phyloP scores from a whole-genome alignment of 2,797 vertebrate species.

The Acanthurus leucopareius region DNA sequence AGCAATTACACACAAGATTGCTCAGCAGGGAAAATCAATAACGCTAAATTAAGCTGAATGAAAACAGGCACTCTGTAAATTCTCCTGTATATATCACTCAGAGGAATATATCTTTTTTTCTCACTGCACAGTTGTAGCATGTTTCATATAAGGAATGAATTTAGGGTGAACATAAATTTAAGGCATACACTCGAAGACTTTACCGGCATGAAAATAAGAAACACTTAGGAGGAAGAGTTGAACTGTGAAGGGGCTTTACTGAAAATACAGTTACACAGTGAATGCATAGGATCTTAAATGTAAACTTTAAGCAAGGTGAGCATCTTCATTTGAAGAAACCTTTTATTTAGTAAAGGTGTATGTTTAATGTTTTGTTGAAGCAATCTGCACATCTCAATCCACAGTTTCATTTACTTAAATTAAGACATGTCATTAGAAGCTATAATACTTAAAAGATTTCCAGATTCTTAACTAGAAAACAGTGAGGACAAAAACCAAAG shows the following conservation, averaged over 20 bases:
- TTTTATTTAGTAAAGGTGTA: too few species aligned
- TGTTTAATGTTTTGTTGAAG: too few species aligned
- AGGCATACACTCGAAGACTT: neutral
- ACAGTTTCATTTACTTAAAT: neutral
- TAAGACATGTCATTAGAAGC: neutral
- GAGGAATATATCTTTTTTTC: too few species aligned
- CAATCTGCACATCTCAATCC: neutral
- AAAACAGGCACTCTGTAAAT: too few species aligned
- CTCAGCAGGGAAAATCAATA: too few species aligned
- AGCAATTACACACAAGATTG: neutral
- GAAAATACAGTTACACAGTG: neutral
- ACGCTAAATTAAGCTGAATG: too few species aligned
- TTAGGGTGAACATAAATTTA: neutral
- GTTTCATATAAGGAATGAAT: neutral
- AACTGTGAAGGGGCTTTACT: neutral
- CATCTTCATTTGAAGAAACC: neutral
- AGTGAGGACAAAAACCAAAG: slow-evolving; percentile 10
- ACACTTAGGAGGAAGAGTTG: too few species aligned
- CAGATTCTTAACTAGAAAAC: neutral
- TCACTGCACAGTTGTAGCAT: too few species aligned
- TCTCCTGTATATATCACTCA: too few species aligned
- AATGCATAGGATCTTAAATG: neutral
- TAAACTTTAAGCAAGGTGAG: neutral
- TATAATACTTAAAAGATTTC: neutral
- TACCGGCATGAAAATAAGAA: neutral